Percentiles rank a stretch among this genome's conserved stretches.
Evolutionary conservation across 1,140 invertebrate genomes (phyloP).

Genomic region (Eurosta solidaginis): DNA sequence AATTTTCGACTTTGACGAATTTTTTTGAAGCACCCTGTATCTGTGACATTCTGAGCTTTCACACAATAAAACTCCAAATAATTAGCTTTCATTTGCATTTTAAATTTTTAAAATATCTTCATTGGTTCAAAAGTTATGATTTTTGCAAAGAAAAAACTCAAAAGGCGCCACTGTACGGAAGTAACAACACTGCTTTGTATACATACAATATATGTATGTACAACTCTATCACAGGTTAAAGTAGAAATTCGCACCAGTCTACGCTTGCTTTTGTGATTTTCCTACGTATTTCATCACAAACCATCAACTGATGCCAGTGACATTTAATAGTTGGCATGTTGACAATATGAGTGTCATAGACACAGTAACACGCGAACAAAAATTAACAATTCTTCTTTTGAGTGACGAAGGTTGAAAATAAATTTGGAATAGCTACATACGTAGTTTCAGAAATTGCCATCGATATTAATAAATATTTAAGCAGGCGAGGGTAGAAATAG

Average conservation of each 20-base stretch:
- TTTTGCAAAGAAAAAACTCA: too few species aligned
- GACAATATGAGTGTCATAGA: conserved; percentile 4
- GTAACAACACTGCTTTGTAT: too few species aligned
- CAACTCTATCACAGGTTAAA: neutral
- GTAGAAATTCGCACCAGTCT: neutral
- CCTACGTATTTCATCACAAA: conserved; percentile 12
- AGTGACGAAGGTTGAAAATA: neutral
- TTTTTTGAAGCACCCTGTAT: too few species aligned
- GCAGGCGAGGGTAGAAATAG: neutral
- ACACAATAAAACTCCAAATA: too few species aligned
- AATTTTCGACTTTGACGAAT: too few species aligned
- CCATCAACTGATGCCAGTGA: conserved; percentile 17
- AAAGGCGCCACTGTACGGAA: too few species aligned
- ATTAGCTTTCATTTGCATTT: too few species aligned
- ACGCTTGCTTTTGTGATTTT: neutral
- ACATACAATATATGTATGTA: neutral
- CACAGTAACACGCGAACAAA: neutral
- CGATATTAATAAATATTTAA: conserved; percentile 6
- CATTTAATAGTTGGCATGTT: conserved; percentile 18
- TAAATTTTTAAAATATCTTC: too few species aligned
- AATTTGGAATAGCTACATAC: neutral
- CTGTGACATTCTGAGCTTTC: too few species aligned
- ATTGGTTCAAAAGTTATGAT: too few species aligned
- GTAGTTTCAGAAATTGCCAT: neutral
- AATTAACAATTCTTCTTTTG: neutral